Percentiles rank a stretch among this genome's conserved stretches.
Evolutionary conservation across 2,888 invertebrate species (phyloP).

Genomic region (Drosophila greeni): DNA sequence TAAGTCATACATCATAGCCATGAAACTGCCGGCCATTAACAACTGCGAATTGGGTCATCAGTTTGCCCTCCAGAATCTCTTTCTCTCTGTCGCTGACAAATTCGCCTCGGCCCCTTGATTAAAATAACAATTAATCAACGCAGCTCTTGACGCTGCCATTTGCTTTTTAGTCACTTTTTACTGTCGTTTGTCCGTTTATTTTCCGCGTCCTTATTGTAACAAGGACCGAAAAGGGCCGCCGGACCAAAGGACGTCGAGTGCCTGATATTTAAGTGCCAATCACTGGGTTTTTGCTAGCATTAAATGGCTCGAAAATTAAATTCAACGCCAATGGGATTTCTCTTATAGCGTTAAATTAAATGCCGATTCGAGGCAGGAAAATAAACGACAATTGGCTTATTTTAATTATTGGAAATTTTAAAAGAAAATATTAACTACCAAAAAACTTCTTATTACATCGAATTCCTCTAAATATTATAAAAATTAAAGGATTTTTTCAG

Average conservation of each 20-base stretch:
- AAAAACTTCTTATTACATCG: no score
- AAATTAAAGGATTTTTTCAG: no score
- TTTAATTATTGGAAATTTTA: not conserved
- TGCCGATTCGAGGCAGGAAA: not conserved
- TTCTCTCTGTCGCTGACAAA: constrained; percentile 36
- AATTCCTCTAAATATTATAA: no score
- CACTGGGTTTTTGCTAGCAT: constrained; percentile 20
- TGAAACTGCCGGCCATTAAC: constrained; percentile 51
- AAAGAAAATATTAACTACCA: no score
- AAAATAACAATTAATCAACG: constrained; percentile 63
- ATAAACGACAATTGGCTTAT: not conserved
- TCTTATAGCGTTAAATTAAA: constrained; percentile 1
- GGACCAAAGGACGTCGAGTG: constrained; percentile 8
- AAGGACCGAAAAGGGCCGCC: constrained; percentile 11
- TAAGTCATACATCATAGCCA: constrained; percentile 54
- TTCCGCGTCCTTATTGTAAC: constrained; percentile 19
- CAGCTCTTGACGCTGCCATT: constrained; percentile 25
- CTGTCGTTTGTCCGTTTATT: constrained; percentile 28
- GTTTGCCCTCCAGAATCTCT: constrained; percentile 5
- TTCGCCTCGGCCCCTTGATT: constrained; percentile 44
- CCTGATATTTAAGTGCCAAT: constrained; percentile 34
- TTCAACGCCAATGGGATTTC: constrained; percentile 7
- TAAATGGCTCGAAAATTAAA: constrained; percentile 15
- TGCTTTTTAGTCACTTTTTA: constrained; percentile 37
- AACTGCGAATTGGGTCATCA: constrained; percentile 52